These are phyloP conservation scores for Drosophila emarginata DNA, from an alignment of 2,888 invertebrate species.

Conservation along the genomic window DNA sequence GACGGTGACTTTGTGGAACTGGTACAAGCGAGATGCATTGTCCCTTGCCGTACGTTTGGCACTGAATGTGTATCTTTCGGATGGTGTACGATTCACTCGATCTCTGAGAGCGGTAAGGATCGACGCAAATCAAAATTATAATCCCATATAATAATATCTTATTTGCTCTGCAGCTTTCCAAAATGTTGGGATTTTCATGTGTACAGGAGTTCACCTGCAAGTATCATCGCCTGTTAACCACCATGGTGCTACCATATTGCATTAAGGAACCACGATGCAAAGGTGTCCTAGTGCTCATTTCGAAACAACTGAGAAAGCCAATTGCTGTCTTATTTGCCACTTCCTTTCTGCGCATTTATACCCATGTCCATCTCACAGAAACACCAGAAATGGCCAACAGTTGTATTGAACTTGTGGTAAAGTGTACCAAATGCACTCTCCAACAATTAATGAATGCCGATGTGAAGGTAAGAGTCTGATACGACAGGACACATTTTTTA, in stretches of 20 bases:
- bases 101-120: constrained; percentile 36
- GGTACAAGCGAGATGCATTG: constrained; percentile 81
- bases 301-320: constrained; percentile 76
- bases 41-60: constrained; percentile 74
- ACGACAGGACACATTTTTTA: too few relatives aligned
- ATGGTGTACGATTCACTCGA: constrained; percentile 74
- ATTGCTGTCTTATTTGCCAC: constrained; percentile 85
- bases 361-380: constrained; percentile 87
- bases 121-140: rapidly evolving
- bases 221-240: constrained; percentile 87
- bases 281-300: constrained; percentile 84
- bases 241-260: constrained; percentile 86
- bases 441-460: constrained; percentile 86
- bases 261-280: constrained; percentile 82
- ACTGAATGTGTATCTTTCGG: constrained; percentile 71
- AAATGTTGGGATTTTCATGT: constrained; percentile 87
- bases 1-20: constrained; percentile 80
- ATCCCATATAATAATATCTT: not conserved
- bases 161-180: constrained; percentile 82
- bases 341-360: constrained; percentile 88
- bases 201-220: constrained; percentile 88
- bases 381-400: constrained; percentile 84
- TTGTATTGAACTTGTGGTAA: constrained; percentile 86
- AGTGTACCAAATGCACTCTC: constrained; percentile 84
- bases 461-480: constrained; percentile 71